Conservation (phyloP, 2,797 vertebrate species). For the Lepidocolaptes lacrymiger region DNA sequence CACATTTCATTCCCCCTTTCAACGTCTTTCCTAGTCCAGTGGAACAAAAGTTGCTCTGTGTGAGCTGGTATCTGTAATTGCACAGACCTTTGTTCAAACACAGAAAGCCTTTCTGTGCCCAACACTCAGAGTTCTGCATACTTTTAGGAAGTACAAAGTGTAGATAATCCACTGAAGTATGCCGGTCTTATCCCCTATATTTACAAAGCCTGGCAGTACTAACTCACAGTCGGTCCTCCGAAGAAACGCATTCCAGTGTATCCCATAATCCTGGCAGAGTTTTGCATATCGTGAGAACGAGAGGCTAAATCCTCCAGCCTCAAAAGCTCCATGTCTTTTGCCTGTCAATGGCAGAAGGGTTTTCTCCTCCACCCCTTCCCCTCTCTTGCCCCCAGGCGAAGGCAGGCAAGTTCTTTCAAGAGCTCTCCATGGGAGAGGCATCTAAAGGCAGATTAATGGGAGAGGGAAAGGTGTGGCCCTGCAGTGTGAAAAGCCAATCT, state of each 20-base stretch:
- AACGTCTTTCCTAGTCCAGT: neutral
- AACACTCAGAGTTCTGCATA: neutral
- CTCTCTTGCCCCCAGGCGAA: slow-evolving; percentile 17
- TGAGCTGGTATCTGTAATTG: slow-evolving; percentile 20
- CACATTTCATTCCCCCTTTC: slow-evolving; percentile 7
- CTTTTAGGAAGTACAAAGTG: slow-evolving; percentile 48
- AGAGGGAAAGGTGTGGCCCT: slow-evolving; percentile 39
- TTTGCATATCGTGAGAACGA: neutral
- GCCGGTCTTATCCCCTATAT: slow-evolving; percentile 5
- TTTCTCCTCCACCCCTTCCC: slow-evolving; percentile 41
- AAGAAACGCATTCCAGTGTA: slow-evolving; percentile 2
- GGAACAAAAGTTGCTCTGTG: slow-evolving; percentile 62
- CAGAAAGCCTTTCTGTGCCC: slow-evolving; percentile 31
- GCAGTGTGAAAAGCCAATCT: slow-evolving; percentile 30
- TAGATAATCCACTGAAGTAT: slow-evolving; percentile 56
- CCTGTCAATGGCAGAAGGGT: neutral
- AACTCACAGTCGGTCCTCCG: neutral
- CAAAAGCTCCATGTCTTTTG: neutral
- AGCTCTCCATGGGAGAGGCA: slow-evolving; percentile 40
- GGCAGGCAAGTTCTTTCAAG: slow-evolving; percentile 55
- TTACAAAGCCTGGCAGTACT: slow-evolving; percentile 24
- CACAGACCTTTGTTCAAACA: slow-evolving; percentile 55
- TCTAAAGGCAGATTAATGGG: slow-evolving; percentile 13
- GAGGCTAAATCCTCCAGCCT: slow-evolving; percentile 3
- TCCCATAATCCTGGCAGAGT: slow-evolving; percentile 9